Base-by-base conservation (phyloP, 2,113 vertebrate species). In the Mungos mungo region DNA sequence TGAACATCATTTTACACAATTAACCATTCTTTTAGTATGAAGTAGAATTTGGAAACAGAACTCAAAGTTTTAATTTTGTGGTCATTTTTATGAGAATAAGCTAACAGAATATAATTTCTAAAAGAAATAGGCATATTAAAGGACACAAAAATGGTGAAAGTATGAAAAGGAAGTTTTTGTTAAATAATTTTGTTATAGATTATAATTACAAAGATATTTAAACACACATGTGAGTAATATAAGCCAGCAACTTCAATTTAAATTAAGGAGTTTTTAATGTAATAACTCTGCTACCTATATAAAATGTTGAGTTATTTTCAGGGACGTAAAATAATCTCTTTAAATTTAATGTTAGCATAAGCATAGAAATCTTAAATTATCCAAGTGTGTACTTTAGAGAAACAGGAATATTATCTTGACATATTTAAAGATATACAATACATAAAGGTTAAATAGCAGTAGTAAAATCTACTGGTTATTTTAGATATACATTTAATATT, bases 31-130 rank as follows among this genome's bases (percentile, higher is more conserved):
- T 25, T 80, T 25, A 74, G 5, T 63, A 65, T 47, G 47, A 72
- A 77, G 38, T 63, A 88, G 23, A 96, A 91, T 89, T 80, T 95
- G 68, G 92, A 95, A 88, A 82, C 16, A 92, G 23, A 94, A 77
- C 31, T 74, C 25, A 77, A 66, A 92, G 16, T 3, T 4, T 41
- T 80, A 74, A 84, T 68, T 85, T 88, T 54, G 0, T 74, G 69
- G 13, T 79, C 9, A 60, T 45, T 96, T 88, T 88, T 71, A 72
- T 41, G 87, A 12, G 85, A 89, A 72, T 82, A 15, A 76, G 54
- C 2, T 83, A 89, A 95, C 4, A 4, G 8, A 38, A 74, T 45
- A 21, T 45, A 63, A 63, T 93, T 91, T 91, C 31, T 29, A 69
- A 86, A 35, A 86, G 23, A 93, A 66, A 38, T 35, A 52, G 45